Evolutionary conservation across 2,888 invertebrate species (phyloP), one percentile per base, ranked within the genome.

Genomic region (Plusia festucae): DNA sequence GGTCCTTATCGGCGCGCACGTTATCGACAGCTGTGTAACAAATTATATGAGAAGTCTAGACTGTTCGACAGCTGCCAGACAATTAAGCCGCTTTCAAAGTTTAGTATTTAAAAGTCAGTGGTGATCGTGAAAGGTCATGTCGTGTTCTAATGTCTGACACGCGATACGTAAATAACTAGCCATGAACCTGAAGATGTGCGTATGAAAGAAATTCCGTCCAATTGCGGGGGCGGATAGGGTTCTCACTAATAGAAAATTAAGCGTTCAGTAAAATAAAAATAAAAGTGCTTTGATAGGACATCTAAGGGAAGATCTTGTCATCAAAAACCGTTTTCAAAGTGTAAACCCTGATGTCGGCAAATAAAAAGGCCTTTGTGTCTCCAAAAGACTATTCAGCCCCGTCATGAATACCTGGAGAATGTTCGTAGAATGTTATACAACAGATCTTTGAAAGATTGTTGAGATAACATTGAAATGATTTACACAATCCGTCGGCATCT

Each of bases 171-270:
- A 85, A 85, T 84, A 86, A 71, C 73, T 73, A 84, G 78, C 89
- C 89, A 65, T 90, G 90, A 91, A 91, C 90, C 84, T 88, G 80
- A 82, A 71, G 76, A 78, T 77, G 79, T 71, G 67, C 57, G 66
- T 70, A 68, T 59, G 59, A 81, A 84, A 82, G 76, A 82, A 81
- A 86, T 75, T 74, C 51, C 67, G 77, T 72, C 63, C 65, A 69
- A 61, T 56, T 53, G 80, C 72, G 82, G 73, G 79, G 82, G 84
- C 77, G 75, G 24, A 0, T 60, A 55, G 68, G 53, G 59, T 59
- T 11, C n/a, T 40, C 46, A 65, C n/a, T 56, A 60, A 18, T 18
- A 15, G n/a, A 24, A 22, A 44, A 62, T 56, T 57, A 15, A 8
- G 51, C 5, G 7, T 6, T 13, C 57, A 60, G 62, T 20, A 72